Base-by-base conservation (phyloP, 1,140 invertebrate species). In the Rhyacophila brunnea region DNA sequence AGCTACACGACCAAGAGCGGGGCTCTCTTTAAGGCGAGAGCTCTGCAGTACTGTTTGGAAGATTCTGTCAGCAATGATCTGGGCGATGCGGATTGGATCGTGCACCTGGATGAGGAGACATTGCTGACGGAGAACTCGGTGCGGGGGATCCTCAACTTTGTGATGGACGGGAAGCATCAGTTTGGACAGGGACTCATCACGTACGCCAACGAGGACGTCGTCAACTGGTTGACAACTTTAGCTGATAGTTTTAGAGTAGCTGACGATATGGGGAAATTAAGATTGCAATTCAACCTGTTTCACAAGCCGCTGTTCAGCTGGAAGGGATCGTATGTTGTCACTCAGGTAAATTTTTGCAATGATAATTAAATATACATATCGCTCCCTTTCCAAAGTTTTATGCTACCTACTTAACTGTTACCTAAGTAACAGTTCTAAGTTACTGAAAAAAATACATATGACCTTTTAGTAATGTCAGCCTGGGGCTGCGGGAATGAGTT, bases 141-240 rank as follows among this genome's bases (percentile, higher is more conserved):
- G 47, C 80, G 86, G 34, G 96, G 96, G 9, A 94, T 99, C 66
- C 76, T 99, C 11, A 99, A 99, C 71, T 99, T 99, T 84, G 92
- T 96, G 15, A 78, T 90, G 40, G 92, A 97, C 77, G 95, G 95
- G 0, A 94, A 92, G 73, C 91, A 97, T 78, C 89, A 94, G 58
- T 98, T 99, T 80, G 96, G 96, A 0, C 96, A 99, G 81, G 96
- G 96, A 1, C 81, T 99, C 9, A 98, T 99, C 52, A 98, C 95
- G 2, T 99, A 99, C 80, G 95, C 95, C 1, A 97, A 97, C 75
- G 95, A 96, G 73, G 86, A 93, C 77, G 88, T 98, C 57, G 91
- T 98, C 19, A 98, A 98, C 73, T 98, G 95, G 95, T 79, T 98
- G 20, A 98, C 96, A 1, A 99, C 96, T 0, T 75, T 99, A 42